Conservation (phyloP, 2,113 vertebrate genomes). For the Physeter macrocephalus region DNA sequence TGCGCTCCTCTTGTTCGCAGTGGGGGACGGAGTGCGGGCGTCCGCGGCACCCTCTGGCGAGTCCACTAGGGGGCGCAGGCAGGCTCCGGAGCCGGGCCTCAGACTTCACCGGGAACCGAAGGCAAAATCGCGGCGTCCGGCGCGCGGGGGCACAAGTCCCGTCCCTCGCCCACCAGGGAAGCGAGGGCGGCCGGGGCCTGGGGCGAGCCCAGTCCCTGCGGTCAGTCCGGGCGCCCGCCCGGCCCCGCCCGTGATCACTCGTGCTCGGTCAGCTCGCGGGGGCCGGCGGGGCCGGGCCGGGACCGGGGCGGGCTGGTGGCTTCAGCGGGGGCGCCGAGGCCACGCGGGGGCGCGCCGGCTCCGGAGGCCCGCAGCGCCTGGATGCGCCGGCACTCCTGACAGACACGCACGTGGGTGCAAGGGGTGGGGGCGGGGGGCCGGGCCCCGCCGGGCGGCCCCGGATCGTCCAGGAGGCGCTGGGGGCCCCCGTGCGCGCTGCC, state of each 20-base stretch:
- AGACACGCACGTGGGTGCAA: constrained; percentile 80
- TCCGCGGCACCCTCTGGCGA: neutral
- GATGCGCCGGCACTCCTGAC: constrained; percentile 92
- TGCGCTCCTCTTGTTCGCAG: neutral
- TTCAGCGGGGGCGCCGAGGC: constrained; percentile 53
- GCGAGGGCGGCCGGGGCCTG: neutral
- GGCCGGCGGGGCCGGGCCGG: constrained; percentile 46
- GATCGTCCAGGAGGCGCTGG: constrained; percentile 90
- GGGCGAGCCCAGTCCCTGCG: neutral
- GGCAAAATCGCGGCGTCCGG: neutral
- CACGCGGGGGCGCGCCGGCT: constrained; percentile 66
- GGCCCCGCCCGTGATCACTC: constrained; percentile 54
- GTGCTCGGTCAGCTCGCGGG: constrained; percentile 62
- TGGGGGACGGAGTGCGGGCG: neutral
- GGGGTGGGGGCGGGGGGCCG: constrained; percentile 59
- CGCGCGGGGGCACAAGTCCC: neutral
- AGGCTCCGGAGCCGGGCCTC: constrained; percentile 5
- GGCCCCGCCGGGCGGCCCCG: constrained; percentile 73
- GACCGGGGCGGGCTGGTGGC: constrained; percentile 55
- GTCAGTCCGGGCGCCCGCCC: neutral
- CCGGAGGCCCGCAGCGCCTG: constrained; percentile 86
- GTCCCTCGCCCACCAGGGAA: neutral
- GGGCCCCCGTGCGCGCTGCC: constrained; percentile 82
- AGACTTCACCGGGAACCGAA: neutral
- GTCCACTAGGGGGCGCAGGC: constrained; percentile 50